Percentiles rank a stretch among this genome's conserved stretches.
Conservation (phyloP, 2,797 vertebrate genomes). For the Falco cherrug region DNA sequence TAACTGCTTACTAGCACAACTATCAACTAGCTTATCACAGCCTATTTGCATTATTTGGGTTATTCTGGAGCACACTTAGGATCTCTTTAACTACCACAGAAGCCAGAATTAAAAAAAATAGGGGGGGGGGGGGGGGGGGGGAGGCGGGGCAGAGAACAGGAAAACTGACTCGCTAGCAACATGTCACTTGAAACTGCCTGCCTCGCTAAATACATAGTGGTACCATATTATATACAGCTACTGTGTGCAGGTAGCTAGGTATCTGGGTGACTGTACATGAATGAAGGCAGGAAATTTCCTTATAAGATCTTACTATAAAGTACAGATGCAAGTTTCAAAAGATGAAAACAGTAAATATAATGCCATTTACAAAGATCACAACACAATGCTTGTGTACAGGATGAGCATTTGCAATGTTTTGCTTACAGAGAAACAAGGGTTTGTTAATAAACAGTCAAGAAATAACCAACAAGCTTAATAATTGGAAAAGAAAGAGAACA, state of each 20-base stretch:
- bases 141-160: no score
- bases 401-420: not conserved
- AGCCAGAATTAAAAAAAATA: not conserved
- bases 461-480: not conserved
- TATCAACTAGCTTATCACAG: not conserved
- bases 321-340: not conserved
- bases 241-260: not conserved
- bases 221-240: not conserved
- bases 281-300: not conserved
- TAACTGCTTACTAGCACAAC: conserved; percentile 25
- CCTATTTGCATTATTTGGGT: not conserved
- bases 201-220: not conserved
- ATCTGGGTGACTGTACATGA: not conserved
- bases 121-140: no score
- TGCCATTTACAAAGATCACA: not conserved
- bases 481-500: not conserved
- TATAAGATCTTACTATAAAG: not conserved
- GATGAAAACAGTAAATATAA: not conserved
- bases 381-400: not conserved
- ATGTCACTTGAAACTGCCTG: not conserved
- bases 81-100: not conserved
- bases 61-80: not conserved
- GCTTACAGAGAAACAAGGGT: conserved; percentile 8
- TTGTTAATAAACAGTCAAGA: conserved; percentile 21
- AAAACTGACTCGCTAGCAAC: not conserved